phyloP scores from a whole-genome alignment of 2,888 invertebrate genomes.

The Aleiodes testaceus region DNA sequence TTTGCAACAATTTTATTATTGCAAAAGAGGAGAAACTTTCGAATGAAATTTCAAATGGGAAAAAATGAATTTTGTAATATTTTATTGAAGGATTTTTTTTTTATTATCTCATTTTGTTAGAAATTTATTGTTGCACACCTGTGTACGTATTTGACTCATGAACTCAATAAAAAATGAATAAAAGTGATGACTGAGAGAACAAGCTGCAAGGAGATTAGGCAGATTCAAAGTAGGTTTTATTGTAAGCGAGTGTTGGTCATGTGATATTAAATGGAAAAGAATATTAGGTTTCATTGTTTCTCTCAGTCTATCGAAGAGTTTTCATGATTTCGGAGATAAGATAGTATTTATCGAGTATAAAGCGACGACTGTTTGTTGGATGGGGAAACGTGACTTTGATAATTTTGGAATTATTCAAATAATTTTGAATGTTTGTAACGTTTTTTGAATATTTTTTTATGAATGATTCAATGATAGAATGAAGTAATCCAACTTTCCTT shows the following conservation, averaged over 20 bases:
- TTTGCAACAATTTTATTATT: too few species aligned
- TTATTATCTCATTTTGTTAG: too few species aligned
- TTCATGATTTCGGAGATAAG: slow-evolving; percentile 23
- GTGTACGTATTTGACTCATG: not conserved
- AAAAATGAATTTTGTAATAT: too few species aligned
- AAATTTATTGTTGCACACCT: too few species aligned
- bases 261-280: too few species aligned
- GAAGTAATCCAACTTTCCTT: too few species aligned
- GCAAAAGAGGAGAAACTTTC: too few species aligned
- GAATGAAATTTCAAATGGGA: too few species aligned
- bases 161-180: not conserved
- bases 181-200: not conserved
- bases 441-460: not conserved
- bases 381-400: not conserved
- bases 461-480: not conserved
- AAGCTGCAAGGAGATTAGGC: not conserved
- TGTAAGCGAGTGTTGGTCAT: not conserved
- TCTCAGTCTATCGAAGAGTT: not conserved
- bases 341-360: slow-evolving; percentile 31
- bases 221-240: not conserved
- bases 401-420: slow-evolving; percentile 2
- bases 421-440: too few species aligned
- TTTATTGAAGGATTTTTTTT: too few species aligned
- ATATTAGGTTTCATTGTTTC: not conserved
- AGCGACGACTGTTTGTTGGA: not conserved